Conservation (phyloP, 2,113 vertebrate genomes). For the Rhinoptilus africanus region DNA sequence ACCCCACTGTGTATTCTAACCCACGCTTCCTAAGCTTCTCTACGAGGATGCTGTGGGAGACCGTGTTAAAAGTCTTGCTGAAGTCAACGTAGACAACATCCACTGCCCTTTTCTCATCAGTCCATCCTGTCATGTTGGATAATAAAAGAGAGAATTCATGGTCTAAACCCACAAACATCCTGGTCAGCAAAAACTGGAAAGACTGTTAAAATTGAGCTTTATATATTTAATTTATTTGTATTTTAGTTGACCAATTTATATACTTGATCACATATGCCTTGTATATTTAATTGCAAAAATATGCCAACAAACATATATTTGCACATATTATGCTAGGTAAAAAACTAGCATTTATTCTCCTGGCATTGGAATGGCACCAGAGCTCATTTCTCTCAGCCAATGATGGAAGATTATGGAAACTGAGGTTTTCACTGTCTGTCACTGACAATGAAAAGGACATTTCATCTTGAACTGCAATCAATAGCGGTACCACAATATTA, state of each 20-base stretch:
- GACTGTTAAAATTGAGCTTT: neutral
- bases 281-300: neutral
- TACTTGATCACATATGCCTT: neutral
- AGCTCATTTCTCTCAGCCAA: neutral
- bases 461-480: neutral
- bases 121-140: no score
- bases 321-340: neutral
- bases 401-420: conserved; percentile 19
- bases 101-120: no score
- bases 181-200: neutral
- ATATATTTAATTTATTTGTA: neutral
- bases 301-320: neutral
- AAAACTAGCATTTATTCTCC: neutral
- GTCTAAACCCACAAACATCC: neutral
- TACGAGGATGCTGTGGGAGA: no score
- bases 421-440: neutral
- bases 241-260: neutral
- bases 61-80: no score
- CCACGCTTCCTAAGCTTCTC: no score
- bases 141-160: neutral
- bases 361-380: neutral
- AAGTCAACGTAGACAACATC: no score
- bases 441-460: neutral
- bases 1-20: no score
- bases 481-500: neutral